Evolutionary conservation across 2,797 vertebrate genomes (phyloP).

Genomic region (Nannoperca australis): DNA sequence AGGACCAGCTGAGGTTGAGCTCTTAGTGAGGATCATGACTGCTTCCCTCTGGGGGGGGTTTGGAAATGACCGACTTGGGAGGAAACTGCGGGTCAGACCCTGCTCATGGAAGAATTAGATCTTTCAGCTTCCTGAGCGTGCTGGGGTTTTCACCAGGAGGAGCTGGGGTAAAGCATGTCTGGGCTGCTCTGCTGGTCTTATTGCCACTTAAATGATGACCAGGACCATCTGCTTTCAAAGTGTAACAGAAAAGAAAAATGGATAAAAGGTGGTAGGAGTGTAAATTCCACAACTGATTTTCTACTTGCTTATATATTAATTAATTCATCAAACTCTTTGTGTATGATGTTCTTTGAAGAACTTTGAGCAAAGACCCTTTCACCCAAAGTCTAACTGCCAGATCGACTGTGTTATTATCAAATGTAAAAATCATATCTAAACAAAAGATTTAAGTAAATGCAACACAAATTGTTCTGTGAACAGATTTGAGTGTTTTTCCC

Average conservation of each 20-base stretch:
- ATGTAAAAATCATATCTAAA: slow-evolving; percentile 13
- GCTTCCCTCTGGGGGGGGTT: slow-evolving; percentile 1
- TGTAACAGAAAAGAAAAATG: not conserved
- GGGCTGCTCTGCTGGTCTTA: not conserved
- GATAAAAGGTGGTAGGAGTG: not conserved
- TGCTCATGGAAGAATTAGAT: slow-evolving; percentile 14
- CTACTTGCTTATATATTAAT: slow-evolving; percentile 2
- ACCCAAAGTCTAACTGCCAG: not conserved
- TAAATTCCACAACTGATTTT: slow-evolving; percentile 11
- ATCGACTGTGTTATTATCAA: slow-evolving; percentile 1
- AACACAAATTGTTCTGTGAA: slow-evolving; percentile 26
- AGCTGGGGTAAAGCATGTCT: not conserved
- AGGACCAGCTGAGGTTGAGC: slow-evolving; percentile 6
- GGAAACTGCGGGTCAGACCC: slow-evolving; percentile 8
- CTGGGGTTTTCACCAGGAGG: not conserved
- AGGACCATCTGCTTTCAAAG: not conserved
- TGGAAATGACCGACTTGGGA: slow-evolving; percentile 3
- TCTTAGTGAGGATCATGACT: slow-evolving; percentile 1
- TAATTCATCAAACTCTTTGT: not conserved
- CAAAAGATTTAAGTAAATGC: slow-evolving; percentile 25
- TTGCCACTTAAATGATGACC: not conserved
- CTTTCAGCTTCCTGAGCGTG: not conserved
- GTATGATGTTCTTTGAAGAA: not conserved
- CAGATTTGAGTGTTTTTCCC: slow-evolving; percentile 21
- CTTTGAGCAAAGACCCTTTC: slow-evolving; percentile 1